Conservation (phyloP, 2,888 invertebrate genomes). For the Parthenolecanium corni region DNA sequence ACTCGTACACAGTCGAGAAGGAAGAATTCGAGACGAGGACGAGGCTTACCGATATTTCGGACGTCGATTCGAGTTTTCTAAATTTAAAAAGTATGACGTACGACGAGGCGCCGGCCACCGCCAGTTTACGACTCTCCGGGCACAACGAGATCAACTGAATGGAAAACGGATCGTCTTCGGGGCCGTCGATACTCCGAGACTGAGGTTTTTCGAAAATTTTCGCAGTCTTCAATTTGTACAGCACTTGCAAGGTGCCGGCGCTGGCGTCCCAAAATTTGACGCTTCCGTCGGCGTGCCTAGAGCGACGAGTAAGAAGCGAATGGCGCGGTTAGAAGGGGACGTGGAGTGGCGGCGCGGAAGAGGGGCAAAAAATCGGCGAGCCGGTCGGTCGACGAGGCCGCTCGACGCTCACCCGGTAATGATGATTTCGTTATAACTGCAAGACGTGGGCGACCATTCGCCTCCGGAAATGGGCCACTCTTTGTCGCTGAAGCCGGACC, state of each 20-base stretch:
- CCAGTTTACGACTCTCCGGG: conserved; percentile 80
- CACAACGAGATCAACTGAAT: conserved; percentile 83
- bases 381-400: no score
- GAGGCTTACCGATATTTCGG: conserved; percentile 57
- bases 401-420: conserved; percentile 83
- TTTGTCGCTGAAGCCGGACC: conserved; percentile 73
- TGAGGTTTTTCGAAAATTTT: conserved; percentile 73
- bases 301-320: no score
- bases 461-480: conserved; percentile 97
- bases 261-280: conserved; percentile 99
- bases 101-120: conserved; percentile 80
- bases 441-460: conserved; percentile 87
- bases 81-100: conserved; percentile 94
- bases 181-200: conserved; percentile 49
- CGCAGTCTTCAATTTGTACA: conserved; percentile 95
- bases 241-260: conserved; percentile 85
- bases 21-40: no score
- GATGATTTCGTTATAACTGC: conserved; percentile 95
- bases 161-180: conserved; percentile 78
- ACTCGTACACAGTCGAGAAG: no score
- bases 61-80: conserved; percentile 75
- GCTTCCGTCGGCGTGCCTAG: conserved; percentile 95
- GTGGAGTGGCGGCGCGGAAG: no score
- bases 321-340: no score
- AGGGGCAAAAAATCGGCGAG: no score